A percentile compares a stretch with the other conserved stretches of the same genome.
phyloP scores from a whole-genome alignment of 2,888 invertebrate genomes.

The Noctuana brunneofusca region DNA sequence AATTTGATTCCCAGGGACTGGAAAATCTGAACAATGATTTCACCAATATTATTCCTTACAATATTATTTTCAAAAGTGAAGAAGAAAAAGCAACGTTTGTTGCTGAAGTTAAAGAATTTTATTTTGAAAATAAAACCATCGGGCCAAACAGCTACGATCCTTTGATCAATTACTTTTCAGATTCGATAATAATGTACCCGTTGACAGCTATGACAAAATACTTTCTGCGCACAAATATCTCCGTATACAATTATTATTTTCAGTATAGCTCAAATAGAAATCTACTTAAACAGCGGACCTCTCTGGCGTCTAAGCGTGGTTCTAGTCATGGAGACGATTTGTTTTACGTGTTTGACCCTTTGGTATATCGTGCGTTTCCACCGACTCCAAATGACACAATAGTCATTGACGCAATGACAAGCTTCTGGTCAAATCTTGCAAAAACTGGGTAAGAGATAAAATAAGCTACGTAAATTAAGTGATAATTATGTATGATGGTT shows the following conservation, averaged over 20 bases:
- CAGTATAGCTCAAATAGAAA: conserved; percentile 49
- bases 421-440: conserved; percentile 50
- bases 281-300: conserved; percentile 43
- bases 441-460: conserved; percentile 45
- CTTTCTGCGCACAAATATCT: conserved; percentile 38
- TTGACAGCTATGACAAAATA: conserved; percentile 38
- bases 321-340: conserved; percentile 50
- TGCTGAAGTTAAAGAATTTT: conserved; percentile 42
- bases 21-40: conserved; percentile 39
- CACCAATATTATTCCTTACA: conserved; percentile 43
- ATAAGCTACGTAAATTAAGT: not conserved
- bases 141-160: conserved; percentile 34
- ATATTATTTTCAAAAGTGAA: conserved; percentile 41
- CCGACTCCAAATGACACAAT: conserved; percentile 37
- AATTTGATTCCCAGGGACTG: conserved; percentile 40
- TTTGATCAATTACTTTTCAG: conserved; percentile 51
- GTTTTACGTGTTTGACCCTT: conserved; percentile 46
- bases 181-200: conserved; percentile 46
- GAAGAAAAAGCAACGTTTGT: conserved; percentile 40
- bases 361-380: conserved; percentile 35
- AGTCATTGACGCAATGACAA: conserved; percentile 44
- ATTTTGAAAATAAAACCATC: conserved; percentile 44
- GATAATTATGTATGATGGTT: too few species aligned
- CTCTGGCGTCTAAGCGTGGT: conserved; percentile 40
- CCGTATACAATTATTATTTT: conserved; percentile 51